Evolutionary conservation across 2,888 invertebrate species (phyloP).

Genomic region (Onthophagus sagittarius): DNA sequence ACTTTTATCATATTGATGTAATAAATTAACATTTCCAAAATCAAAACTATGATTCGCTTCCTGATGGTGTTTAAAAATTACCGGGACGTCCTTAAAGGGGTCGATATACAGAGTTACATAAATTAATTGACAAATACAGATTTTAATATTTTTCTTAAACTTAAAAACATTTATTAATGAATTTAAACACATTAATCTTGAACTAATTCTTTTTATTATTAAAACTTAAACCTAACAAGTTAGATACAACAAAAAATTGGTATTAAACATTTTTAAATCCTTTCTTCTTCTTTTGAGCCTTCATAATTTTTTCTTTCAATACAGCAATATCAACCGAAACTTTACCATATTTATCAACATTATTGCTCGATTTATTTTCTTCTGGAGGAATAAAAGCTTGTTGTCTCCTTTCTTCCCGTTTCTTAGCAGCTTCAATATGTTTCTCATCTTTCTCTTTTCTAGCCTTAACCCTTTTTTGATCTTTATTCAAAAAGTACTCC

Average conservation of each 20-base stretch:
- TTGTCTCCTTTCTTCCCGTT: slow-evolving; percentile 71
- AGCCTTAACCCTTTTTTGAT: slow-evolving; percentile 68
- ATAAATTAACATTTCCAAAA: too few species aligned
- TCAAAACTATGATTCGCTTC: too few species aligned
- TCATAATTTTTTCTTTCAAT: slow-evolving; percentile 74
- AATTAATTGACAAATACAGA: too few species aligned
- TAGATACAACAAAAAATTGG: slow-evolving; percentile 35
- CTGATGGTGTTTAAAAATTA: too few species aligned
- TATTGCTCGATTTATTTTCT: slow-evolving; percentile 49
- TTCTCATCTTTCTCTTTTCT: slow-evolving; percentile 74
- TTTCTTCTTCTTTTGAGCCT: slow-evolving; percentile 53
- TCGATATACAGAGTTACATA: too few species aligned
- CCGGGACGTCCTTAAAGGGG: too few species aligned
- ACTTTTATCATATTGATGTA: too few species aligned
- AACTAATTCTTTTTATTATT: background rate
- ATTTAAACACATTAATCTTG: too few species aligned
- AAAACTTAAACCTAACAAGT: too few species aligned
- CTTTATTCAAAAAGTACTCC: slow-evolving; percentile 92
- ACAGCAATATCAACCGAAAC: slow-evolving; percentile 61
- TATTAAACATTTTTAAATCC: slow-evolving; percentile 5
- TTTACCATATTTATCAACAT: slow-evolving; percentile 39
- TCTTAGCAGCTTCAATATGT: slow-evolving; percentile 68
- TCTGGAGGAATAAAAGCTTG: slow-evolving; percentile 79
- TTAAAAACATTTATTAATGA: too few species aligned
- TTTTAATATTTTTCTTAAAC: too few species aligned